phyloP scores from a whole-genome alignment of 2,888 invertebrate genomes.

The Anodontia alba region DNA sequence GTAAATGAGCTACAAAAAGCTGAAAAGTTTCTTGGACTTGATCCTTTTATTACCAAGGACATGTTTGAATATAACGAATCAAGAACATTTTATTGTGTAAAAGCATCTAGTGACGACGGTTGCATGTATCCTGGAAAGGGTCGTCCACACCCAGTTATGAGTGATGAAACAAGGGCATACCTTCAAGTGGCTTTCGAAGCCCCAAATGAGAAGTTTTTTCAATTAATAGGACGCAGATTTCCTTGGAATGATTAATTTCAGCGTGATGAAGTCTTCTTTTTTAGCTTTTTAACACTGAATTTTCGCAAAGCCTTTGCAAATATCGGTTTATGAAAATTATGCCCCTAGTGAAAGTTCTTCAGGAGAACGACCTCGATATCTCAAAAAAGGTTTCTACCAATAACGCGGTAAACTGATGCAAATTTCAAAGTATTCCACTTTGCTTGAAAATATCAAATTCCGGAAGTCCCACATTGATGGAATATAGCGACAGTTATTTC shows the following conservation, averaged over 20 bases:
- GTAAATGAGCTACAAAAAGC: background rate
- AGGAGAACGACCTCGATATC: no score
- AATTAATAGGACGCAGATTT: background rate
- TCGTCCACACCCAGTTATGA: background rate
- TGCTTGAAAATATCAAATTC: no score
- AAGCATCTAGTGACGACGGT: background rate
- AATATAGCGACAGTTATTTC: no score
- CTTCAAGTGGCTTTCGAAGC: background rate
- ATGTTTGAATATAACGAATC: background rate
- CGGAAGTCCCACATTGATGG: no score
- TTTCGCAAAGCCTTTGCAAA: no score
- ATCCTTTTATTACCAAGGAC: background rate
- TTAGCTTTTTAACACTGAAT: no score
- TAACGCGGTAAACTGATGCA: no score
- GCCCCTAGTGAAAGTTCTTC: no score
- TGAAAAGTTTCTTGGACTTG: background rate
- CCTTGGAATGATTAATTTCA: slow-evolving; percentile 6
- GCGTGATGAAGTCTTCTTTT: no score
- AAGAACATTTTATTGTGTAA: background rate
- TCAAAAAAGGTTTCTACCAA: no score
- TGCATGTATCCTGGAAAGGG: background rate
- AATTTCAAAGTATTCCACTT: no score
- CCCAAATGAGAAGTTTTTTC: background rate
- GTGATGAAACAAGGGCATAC: background rate
- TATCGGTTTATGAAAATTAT: no score